phyloP scores from a whole-genome alignment of 23 tunicate genomes.

The Styela clava region DNA sequence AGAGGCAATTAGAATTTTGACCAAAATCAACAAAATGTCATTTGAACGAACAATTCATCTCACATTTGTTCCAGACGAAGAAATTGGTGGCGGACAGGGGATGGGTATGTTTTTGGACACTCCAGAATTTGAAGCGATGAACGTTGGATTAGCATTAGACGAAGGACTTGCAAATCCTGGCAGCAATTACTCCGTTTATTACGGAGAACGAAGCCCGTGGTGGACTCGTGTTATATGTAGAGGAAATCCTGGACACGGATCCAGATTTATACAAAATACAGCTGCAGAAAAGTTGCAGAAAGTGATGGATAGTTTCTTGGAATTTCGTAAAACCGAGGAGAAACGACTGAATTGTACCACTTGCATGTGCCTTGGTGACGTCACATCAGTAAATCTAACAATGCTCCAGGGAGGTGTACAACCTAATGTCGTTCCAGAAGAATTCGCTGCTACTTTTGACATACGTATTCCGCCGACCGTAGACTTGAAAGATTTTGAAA shows the following conservation, averaged over 20 bases:
- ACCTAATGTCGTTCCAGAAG: slow-evolving; percentile 86
- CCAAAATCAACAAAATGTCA: slow-evolving; percentile 11
- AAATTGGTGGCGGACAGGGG: slow-evolving; percentile 81
- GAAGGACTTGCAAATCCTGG: slow-evolving; percentile 93
- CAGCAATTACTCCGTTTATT: slow-evolving; percentile 57
- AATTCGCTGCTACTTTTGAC: slow-evolving; percentile 70
- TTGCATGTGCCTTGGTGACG: slow-evolving; percentile 76
- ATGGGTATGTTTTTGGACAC: slow-evolving; percentile 67
- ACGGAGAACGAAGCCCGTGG: slow-evolving; percentile 83
- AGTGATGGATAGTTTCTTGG: slow-evolving; percentile 36
- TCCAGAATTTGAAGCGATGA: slow-evolving; percentile 38
- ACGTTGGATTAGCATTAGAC: slow-evolving; percentile 83
- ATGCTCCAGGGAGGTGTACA: slow-evolving; percentile 79
- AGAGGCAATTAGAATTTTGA: slow-evolving; percentile 81
- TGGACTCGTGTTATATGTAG: slow-evolving; percentile 60
- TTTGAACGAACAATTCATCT: slow-evolving; percentile 57
- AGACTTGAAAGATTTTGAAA: slow-evolving; percentile 56
- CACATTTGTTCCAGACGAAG: slow-evolving; percentile 88
- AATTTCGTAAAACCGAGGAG: slow-evolving; percentile 54
- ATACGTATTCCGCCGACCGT: slow-evolving; percentile 67
- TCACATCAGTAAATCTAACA: slow-evolving; percentile 90
- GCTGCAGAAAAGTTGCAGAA: slow-evolving; percentile 83
- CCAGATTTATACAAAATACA: slow-evolving; percentile 70
- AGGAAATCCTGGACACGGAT: slow-evolving; percentile 95
- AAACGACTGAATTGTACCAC: slow-evolving; percentile 33